Percentiles rank a stretch among this genome's conserved stretches.
Conservation (phyloP, 2,113 vertebrate genomes). For the Anoplopoma fimbria region DNA sequence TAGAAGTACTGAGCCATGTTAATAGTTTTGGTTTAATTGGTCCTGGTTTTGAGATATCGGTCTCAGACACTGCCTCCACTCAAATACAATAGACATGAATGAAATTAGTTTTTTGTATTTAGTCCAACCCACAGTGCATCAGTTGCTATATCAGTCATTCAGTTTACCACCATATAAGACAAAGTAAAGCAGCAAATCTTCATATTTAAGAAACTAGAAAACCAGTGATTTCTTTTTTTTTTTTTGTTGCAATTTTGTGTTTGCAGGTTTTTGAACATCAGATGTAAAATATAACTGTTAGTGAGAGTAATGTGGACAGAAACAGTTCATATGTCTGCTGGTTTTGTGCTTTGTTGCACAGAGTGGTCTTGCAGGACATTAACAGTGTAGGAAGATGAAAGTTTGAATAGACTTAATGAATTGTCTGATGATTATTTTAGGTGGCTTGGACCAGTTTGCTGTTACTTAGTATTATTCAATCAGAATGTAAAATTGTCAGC, state of each 20-base stretch:
- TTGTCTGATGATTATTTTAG: background rate
- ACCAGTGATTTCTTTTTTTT: background rate
- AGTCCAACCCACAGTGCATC: background rate
- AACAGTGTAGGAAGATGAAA: background rate
- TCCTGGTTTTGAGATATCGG: background rate
- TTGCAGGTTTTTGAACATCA: background rate
- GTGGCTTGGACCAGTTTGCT: background rate
- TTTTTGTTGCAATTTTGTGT: too few relatives aligned
- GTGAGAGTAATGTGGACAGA: background rate
- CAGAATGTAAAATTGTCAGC: background rate
- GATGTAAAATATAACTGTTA: background rate
- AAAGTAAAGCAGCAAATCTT: background rate
- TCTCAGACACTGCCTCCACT: background rate
- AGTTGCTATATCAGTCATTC: background rate
- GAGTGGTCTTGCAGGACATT: background rate
- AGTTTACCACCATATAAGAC: background rate
- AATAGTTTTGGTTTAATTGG: conserved; percentile 7
- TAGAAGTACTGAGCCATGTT: too few relatives aligned
- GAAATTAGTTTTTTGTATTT: background rate
- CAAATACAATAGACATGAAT: background rate
- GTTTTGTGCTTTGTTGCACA: background rate
- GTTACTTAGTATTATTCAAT: background rate
- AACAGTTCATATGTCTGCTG: background rate
- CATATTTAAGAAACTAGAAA: background rate
- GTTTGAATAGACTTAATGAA: background rate